Percentiles rank a stretch among this genome's conserved stretches.
phyloP scores from a whole-genome alignment of 2,888 invertebrate species.

The Nasonovia ribisnigri region DNA sequence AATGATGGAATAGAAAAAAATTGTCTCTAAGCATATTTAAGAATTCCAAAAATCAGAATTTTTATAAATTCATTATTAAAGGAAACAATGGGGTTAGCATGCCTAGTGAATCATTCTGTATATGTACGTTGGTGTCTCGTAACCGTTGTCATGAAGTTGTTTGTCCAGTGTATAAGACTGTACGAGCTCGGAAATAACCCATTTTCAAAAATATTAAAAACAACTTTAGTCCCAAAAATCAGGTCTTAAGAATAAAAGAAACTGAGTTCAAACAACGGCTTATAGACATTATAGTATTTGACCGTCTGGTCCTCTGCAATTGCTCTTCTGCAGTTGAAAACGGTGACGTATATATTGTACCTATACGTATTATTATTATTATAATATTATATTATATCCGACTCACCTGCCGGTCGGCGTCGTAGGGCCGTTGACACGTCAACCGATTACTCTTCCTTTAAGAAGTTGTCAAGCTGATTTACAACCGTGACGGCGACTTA shows the following conservation, averaged over 20 bases:
- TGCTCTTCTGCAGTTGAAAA: not conserved
- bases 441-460: constrained; percentile 54
- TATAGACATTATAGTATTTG: not conserved
- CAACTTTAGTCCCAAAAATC: not conserved
- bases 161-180: not conserved
- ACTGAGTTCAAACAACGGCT: not conserved
- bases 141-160: not conserved
- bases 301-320: not conserved
- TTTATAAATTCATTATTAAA: too few relatives aligned
- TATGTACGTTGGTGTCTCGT: not conserved
- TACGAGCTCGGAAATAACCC: not conserved
- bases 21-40: too few relatives aligned
- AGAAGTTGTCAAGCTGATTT: constrained; percentile 54
- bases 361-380: too few relatives aligned
- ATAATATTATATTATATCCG: too few relatives aligned
- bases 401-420: not conserved
- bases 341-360: not conserved
- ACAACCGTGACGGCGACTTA: constrained; percentile 53
- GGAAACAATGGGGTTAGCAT: too few relatives aligned
- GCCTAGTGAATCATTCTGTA: not conserved
- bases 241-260: not conserved
- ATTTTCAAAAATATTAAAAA: not conserved
- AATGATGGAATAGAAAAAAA: too few relatives aligned
- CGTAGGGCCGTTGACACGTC: constrained; percentile 12
- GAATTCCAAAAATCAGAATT: too few relatives aligned